A percentile compares a stretch with the other conserved stretches of the same genome.
These are phyloP conservation scores for Chouioia cunea DNA, from an alignment of 2,888 invertebrate species.

Conservation along the genomic window DNA sequence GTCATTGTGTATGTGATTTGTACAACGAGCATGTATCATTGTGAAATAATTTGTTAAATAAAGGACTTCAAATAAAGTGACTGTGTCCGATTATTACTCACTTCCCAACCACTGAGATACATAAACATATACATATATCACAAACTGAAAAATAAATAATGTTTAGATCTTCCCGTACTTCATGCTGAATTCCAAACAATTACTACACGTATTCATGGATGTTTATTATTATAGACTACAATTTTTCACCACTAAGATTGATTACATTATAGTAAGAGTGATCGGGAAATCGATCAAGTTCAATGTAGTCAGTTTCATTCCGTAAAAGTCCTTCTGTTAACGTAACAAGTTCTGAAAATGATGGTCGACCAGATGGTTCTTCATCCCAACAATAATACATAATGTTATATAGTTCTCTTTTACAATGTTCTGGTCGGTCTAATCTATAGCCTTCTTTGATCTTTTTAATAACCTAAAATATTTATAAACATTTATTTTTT, in stretches of 20 bases:
- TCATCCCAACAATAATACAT: constrained; percentile 98
- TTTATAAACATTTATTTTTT: too few relatives aligned
- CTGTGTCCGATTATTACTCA: too few relatives aligned
- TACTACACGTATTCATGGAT: too few relatives aligned
- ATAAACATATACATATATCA: too few relatives aligned
- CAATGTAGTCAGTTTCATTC: constrained; percentile 94
- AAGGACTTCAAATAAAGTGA: too few relatives aligned
- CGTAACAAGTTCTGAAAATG: constrained; percentile 85
- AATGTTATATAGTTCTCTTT: constrained; percentile 91
- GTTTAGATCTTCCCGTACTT: too few relatives aligned
- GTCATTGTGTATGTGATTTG: too few relatives aligned
- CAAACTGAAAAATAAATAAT: too few relatives aligned
- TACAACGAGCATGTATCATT: too few relatives aligned
- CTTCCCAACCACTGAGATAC: too few relatives aligned
- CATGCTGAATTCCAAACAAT: too few relatives aligned
- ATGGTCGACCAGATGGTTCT: constrained; percentile 84
- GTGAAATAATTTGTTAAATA: too few relatives aligned
- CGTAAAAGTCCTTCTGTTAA: constrained; percentile 86
- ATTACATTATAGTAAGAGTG: constrained; percentile 92
- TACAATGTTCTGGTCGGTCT: constrained; percentile 94
- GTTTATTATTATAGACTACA: constrained; percentile 62
- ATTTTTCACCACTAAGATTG: constrained; percentile 87
- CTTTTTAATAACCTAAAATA: constrained; percentile 77
- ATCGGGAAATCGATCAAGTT: constrained; percentile 91
- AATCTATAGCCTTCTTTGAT: constrained; percentile 87